Base-by-base conservation (phyloP, 1,140 invertebrate genomes). In the Trigoniulus corallinus region DNA sequence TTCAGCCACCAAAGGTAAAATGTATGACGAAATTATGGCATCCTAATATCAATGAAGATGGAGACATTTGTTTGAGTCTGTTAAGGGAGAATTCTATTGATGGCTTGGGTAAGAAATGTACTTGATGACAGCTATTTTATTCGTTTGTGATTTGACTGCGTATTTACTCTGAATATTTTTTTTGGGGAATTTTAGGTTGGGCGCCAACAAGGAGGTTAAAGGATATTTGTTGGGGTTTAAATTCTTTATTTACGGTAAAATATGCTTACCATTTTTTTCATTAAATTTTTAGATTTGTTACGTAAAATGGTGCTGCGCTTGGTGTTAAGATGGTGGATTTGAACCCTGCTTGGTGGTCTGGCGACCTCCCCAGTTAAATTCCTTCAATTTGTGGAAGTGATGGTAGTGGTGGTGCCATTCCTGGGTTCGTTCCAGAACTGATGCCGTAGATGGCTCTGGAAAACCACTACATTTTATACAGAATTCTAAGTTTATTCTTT, bases 221-320 rank as follows among this genome's bases (percentile, higher is more conserved):
- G 66, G 92, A 96, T 73, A 84, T 96, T 53, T 79, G 93, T n/a
- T 93, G 88, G 84, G 91, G 91, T 23, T 70, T 96, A 41, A 88
- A 89, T 72, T 85, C 85, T 50, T 71, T 95, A 58, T 95, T 94
- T 71, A 88, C 85, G 47, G 86, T 88, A 72, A 76, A 80, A 65
- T 44, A 45, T 37, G 20, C 24, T 74, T 52, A 13, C 23, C 20
- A 47, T 45, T 27, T 26, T 3, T 23, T 25, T 47, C 3, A 23
- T 10, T n/a, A 7, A 15, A 46, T 22, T 27, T 42, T 42, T n/a
- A n/a, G n/a, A n/a, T n/a, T n/a, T n/a, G n/a, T n/a, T n/a, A n/a
- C n/a, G n/a, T n/a, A n/a, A n/a, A n/a, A n/a, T n/a, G n/a, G n/a
- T n/a, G n/a, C n/a, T n/a, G n/a, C n/a, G n/a, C n/a, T n/a, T n/a